Percentiles rank a stretch among this genome's conserved stretches.
phyloP scores from a whole-genome alignment of 1,140 invertebrate genomes.

The Schlechtendalia chinensis region DNA sequence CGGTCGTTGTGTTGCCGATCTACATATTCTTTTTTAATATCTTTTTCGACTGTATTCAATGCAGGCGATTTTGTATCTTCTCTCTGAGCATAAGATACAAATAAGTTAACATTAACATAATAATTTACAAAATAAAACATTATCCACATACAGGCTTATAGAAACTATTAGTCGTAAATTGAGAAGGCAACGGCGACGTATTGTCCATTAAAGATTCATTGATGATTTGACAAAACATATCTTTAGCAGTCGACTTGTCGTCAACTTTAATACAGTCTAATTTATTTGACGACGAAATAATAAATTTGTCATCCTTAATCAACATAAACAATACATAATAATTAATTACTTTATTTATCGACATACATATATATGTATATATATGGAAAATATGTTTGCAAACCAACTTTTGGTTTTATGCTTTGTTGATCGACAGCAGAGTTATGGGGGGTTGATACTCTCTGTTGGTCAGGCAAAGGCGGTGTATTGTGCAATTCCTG shows the following conservation, averaged over 20 bases:
- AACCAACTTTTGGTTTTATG: conserved; percentile 38
- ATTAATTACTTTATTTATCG: not conserved
- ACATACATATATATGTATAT: not conserved
- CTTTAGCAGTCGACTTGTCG: conserved; percentile 56
- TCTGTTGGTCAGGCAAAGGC: conserved; percentile 5
- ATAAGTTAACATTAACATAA: not conserved
- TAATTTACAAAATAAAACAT: not conserved
- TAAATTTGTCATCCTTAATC: conserved; percentile 30
- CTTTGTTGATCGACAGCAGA: conserved; percentile 2
- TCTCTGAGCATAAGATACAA: conserved; percentile 10
- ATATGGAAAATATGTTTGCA: not conserved
- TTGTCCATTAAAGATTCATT: conserved; percentile 53
- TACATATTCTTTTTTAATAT: conserved; percentile 17
- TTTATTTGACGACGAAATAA: not conserved
- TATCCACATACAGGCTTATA: conserved; percentile 31
- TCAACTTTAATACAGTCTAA: conserved; percentile 49
- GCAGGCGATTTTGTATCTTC: conserved; percentile 22
- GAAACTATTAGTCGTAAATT: conserved; percentile 36
- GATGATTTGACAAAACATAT: conserved; percentile 58
- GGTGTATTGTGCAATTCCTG: conserved; percentile 34
- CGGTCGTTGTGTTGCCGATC: conserved; percentile 7
- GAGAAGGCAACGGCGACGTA: conserved; percentile 20
- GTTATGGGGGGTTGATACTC: not conserved
- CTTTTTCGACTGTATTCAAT: not conserved
- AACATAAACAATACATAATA: not conserved